phyloP scores from a whole-genome alignment of 2,113 vertebrate species.

The Oriolus oriolus region DNA sequence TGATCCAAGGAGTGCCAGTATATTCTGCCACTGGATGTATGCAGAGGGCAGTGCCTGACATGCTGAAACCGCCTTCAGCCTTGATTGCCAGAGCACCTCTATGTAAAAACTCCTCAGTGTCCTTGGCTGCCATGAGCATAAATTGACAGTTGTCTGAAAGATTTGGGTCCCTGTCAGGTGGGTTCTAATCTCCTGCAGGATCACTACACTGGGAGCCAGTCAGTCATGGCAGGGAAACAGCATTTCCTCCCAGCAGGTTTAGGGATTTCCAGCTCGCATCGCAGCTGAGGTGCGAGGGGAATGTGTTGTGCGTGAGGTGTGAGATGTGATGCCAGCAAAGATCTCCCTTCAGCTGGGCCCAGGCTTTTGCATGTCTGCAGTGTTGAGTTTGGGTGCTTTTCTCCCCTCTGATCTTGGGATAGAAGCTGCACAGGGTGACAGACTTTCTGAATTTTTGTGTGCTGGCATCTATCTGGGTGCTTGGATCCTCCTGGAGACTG shows the following conservation, averaged over 20 bases:
- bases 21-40: not conserved
- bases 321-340: not conserved
- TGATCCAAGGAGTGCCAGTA: not conserved
- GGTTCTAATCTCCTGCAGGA: not conserved
- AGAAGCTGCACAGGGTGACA: not conserved
- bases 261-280: not conserved
- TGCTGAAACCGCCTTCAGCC: not conserved
- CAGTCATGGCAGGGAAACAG: not conserved
- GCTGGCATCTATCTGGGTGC: constrained; percentile 43
- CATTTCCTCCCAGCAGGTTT: not conserved
- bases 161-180: not conserved
- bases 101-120: not conserved
- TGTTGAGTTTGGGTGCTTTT: not conserved
- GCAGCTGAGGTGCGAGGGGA: not conserved
- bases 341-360: not conserved
- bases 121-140: not conserved
- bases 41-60: accelerated
- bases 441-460: not conserved
- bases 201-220: not conserved
- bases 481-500: not conserved
- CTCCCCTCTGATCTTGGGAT: not conserved
- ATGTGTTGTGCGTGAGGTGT: not conserved
- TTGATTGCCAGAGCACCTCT: not conserved
- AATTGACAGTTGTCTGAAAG: not conserved
- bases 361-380: not conserved